Base-by-base conservation (phyloP, 2,113 vertebrate genomes). In the Bubo scandiacus region DNA sequence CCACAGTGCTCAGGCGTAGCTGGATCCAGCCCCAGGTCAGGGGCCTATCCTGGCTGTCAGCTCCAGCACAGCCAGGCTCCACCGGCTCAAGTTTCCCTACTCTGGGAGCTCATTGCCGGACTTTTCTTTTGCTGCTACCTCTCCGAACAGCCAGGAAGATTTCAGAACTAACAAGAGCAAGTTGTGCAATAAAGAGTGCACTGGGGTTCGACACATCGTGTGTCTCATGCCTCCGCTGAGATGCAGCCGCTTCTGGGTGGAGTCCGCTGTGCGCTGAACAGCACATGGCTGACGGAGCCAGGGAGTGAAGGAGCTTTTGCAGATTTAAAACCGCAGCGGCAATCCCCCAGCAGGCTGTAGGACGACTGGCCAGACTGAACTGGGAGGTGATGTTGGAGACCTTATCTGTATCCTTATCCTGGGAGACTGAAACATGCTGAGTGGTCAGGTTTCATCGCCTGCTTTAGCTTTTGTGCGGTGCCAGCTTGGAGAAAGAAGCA, bases 121-220 rank as follows among this genome's bases (percentile, higher is more conserved):
- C 72, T 74, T n/a, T 55, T 32, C 47, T 57, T 20, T 51, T 29
- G 55, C 72, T 2, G 2, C 36, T n/a, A 74, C 90, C 13, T 34
- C 71, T 81, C 90, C 62, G 86, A 88, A 59, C 6, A 42, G 42
- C 45, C 4, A 0, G 62, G 63, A 81, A 62, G 74, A 42, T 47
- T 73, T 88, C 26, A 19, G 61, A n/a, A 54, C 52, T 18, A 66
- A 43, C 5, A 3, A 62, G 66, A 75, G 21, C 52, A 38, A 66
- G 25, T 25, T 54, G 51, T 67, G 21, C 42, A 71, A 9, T 57
- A 45, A 59, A 54, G 88, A 5, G 27, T 21, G 21, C 1, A 2
- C 1, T 20, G 79, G 81, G 63, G 34, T 17, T 81, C 5, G 1
- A 36, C 30, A 6, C 30, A 8, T 42, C 3, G 0, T 4, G 49